Percentiles rank a stretch among this genome's conserved stretches.
Conservation (phyloP, 2,113 vertebrate genomes). For the Tetrax tetrax region DNA sequence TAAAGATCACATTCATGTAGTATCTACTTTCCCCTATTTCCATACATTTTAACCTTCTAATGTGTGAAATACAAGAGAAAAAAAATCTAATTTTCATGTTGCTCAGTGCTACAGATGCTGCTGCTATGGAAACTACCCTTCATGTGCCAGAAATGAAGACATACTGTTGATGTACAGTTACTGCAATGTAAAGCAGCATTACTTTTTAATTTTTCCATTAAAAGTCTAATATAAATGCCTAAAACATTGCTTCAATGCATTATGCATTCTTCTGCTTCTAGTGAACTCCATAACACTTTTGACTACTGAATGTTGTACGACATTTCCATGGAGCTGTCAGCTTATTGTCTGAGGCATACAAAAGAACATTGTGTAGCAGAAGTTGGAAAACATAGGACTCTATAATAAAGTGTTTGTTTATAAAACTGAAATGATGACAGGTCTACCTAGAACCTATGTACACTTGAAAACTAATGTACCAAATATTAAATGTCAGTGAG, state of each 20-base stretch:
- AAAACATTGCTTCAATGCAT: slow-evolving; percentile 56
- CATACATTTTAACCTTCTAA: slow-evolving; percentile 27
- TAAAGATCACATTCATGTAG: neutral
- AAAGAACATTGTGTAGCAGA: slow-evolving; percentile 45
- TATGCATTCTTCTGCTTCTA: slow-evolving; percentile 51
- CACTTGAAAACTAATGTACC: neutral
- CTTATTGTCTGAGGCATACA: slow-evolving; percentile 48
- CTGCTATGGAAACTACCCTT: slow-evolving; percentile 72
- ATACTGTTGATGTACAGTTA: slow-evolving; percentile 56
- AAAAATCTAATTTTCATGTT: slow-evolving; percentile 41
- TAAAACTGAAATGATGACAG: slow-evolving; percentile 32
- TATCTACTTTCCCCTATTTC: neutral
- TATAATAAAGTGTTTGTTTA: slow-evolving; percentile 40
- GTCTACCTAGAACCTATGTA: neutral
- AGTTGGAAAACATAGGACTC: slow-evolving; percentile 5
- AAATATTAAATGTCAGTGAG: neutral
- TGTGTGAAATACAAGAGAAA: slow-evolving; percentile 13
- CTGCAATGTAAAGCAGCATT: slow-evolving; percentile 67
- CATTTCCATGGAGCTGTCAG: slow-evolving; percentile 46
- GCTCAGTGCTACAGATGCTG: slow-evolving; percentile 50
- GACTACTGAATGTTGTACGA: neutral
- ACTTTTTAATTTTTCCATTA: slow-evolving; percentile 71
- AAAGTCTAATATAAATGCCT: slow-evolving; percentile 64
- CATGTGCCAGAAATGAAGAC: slow-evolving; percentile 69
- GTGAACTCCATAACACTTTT: slow-evolving; percentile 25